Base-by-base conservation (phyloP, 2,888 invertebrate species). In the Arrhopalites spinosus region DNA sequence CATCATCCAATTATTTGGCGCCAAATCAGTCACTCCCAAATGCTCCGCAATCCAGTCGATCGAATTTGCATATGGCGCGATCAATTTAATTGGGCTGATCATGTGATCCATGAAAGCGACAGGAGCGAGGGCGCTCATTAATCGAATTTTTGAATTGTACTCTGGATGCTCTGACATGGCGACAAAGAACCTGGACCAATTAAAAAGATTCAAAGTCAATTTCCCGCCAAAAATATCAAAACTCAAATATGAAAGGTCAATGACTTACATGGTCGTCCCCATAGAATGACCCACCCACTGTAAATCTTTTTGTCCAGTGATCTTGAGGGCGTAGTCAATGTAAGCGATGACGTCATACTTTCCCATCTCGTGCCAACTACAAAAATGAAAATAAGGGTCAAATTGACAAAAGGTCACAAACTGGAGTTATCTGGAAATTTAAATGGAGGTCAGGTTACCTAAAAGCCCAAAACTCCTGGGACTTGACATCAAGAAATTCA, bases 1-100 rank as follows among this genome's bases (percentile, higher is more conserved):
- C 80, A 88, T 84, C 13, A 91, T 86, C 1, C 85, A 85, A 66
- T 83, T 86, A 74, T 88, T 89, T 0, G 92, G 92, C 77, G 1
- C 85, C 85, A 66, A 83, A 86, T 74, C 88, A 89, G 0, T 92
- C 92, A 87, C 73, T 0, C 90, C 90, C 78, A 91, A 81, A 64
- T 87, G 81, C 29, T 85, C 83, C 11, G 86, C 82, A n/a, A 88
- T 74, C 76, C 81, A 83, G 87, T 88, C 81, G 86, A 85, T 20
- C 27, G 47, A 17, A 25, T 25, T 72, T 8, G 76, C 47, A 61
- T 83, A 80, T 0, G 83, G 83, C 8, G 83, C 79, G 17, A 84
- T 73, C 17, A 81, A 75, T 30, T 69, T 69, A 2, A 83, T 77
- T 2, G 83, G 83, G 20, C 85, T 85, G 30, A 83, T 83, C 77